phyloP scores from a whole-genome alignment of 2,113 vertebrate species.

The Brachypteracias leptosomus region DNA sequence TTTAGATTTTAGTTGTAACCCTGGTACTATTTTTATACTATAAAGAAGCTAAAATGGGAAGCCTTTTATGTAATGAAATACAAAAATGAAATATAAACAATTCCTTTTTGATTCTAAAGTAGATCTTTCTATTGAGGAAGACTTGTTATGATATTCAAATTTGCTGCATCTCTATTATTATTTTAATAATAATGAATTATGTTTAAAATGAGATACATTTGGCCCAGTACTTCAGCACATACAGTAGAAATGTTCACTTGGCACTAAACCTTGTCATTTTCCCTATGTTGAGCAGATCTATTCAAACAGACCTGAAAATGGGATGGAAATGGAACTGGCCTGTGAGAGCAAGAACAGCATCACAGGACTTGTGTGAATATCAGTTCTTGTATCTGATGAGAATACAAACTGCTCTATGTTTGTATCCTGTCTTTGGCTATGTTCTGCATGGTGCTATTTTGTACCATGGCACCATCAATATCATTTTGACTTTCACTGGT shows the following conservation, averaged over 20 bases:
- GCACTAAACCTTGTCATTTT: not conserved
- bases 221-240: not conserved
- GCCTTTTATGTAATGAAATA: not conserved
- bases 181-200: not conserved
- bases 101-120: not conserved
- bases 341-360: not conserved
- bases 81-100: not conserved
- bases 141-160: not conserved
- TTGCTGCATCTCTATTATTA: not conserved
- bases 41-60: not conserved
- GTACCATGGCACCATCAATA: fast-evolving
- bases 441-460: fast-evolving
- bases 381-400: not conserved
- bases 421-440: not conserved
- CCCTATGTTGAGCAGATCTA: not conserved
- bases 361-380: not conserved
- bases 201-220: not conserved
- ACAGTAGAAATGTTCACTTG: not conserved
- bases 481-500: fast-evolving
- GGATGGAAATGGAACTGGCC: not conserved
- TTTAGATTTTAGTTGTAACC: not conserved
- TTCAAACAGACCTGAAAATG: not conserved
- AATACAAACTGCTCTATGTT: fast-evolving
- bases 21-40: not conserved
- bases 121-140: not conserved